A percentile compares a stretch with the other conserved stretches of the same genome.
These are phyloP conservation scores for Ailurus styani DNA, from an alignment of 2,113 vertebrate genomes.

Conservation along the genomic window DNA sequence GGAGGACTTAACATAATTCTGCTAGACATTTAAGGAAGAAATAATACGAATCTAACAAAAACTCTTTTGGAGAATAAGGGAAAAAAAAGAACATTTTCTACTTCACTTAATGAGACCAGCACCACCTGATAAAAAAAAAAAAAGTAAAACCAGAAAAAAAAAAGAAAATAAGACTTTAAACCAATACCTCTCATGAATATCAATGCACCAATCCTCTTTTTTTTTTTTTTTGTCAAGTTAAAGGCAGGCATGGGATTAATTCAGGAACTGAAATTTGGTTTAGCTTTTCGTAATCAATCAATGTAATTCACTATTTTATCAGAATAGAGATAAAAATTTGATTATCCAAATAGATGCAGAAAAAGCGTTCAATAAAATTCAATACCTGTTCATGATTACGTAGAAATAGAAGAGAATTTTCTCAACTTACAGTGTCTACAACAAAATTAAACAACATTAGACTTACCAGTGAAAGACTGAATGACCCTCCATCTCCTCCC, in stretches of 20 bases:
- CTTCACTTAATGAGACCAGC: neutral
- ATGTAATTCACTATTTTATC: neutral
- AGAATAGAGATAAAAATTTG: neutral
- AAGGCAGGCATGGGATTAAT: neutral
- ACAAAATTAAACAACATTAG: neutral
- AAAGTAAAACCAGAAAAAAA: neutral
- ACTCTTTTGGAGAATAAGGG: neutral
- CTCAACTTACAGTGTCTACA: neutral
- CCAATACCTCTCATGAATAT: neutral
- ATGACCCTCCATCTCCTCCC: neutral
- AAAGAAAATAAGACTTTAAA: neutral
- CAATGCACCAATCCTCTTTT: neutral
- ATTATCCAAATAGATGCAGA: neutral
- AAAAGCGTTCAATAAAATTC: neutral
- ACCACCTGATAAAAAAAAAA: neutral
- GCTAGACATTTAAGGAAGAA: neutral
- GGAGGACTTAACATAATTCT: neutral
- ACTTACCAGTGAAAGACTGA: neutral
- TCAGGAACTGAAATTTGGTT: neutral
- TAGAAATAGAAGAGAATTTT: neutral
- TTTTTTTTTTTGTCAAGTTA: neutral
- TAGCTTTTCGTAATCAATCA: neutral
- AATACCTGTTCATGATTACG: neutral
- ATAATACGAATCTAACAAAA: neutral
- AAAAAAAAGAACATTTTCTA: neutral